These are phyloP conservation scores for Sebastes hopkinsi DNA, from an alignment of 2,797 vertebrate species.

Conservation along the genomic window DNA sequence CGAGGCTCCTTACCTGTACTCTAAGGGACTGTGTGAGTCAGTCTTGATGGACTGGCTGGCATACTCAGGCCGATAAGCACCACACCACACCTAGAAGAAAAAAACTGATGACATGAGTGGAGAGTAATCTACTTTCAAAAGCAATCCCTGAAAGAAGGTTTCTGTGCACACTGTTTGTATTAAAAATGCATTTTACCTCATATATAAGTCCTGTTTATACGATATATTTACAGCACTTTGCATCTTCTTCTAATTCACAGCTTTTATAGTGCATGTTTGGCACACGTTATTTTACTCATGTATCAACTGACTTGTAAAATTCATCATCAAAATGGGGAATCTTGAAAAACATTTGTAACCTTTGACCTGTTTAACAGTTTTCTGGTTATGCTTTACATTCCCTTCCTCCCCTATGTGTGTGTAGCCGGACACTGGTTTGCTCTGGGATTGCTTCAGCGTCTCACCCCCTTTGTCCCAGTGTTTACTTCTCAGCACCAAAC, in stretches of 20 bases:
- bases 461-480: conserved; percentile 16
- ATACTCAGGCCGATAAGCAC: conserved; percentile 95
- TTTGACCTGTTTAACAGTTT: conserved; percentile 11
- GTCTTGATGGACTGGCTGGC: conserved; percentile 96
- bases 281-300: background rate
- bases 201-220: background rate
- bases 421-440: conserved; percentile 2
- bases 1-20: conserved; percentile 88
- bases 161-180: background rate
- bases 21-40: conserved; percentile 94
- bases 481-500: conserved; percentile 19
- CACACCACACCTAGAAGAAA: conserved; percentile 92
- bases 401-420: background rate
- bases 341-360: background rate
- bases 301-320: background rate
- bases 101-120: background rate
- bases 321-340: background rate
- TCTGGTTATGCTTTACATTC: conserved; percentile 7
- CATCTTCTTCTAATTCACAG: background rate
- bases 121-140: background rate
- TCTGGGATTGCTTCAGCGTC: conserved; percentile 18
- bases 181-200: background rate
- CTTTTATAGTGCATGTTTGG: background rate
- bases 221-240: background rate
- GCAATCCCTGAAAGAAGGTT: background rate